Percentiles rank a stretch among this genome's conserved stretches.
These are phyloP conservation scores for Enteromius fasciolatus DNA, from an alignment of 2,797 vertebrate species.

Conservation along the genomic window DNA sequence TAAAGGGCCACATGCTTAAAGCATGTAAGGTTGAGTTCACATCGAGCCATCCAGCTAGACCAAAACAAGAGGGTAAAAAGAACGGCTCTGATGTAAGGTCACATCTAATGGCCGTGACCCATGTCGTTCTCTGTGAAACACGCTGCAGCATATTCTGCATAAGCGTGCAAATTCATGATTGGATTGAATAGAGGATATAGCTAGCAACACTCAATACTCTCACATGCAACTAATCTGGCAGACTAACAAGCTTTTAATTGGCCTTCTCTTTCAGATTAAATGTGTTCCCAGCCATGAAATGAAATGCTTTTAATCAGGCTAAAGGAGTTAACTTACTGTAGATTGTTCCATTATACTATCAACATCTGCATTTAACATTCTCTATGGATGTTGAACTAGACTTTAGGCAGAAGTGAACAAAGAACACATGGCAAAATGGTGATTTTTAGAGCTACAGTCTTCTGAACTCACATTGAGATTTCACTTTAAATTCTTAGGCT, in stretches of 20 bases:
- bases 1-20: constrained; percentile 41
- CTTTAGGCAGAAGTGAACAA: background rate
- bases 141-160: background rate
- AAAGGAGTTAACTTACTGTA: constrained; percentile 43
- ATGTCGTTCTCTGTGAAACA: constrained; percentile 2
- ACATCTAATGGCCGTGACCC: constrained; percentile 1
- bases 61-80: constrained; percentile 15
- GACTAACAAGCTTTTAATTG: constrained; percentile 54
- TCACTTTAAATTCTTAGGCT: background rate
- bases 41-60: constrained; percentile 25
- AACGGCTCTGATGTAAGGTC: constrained; percentile 27
- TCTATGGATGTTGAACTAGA: background rate
- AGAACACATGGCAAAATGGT: background rate
- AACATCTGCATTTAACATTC: constrained; percentile 40
- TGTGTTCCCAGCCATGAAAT: constrained; percentile 56
- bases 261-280: constrained; percentile 52
- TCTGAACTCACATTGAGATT: background rate
- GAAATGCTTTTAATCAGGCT: constrained; percentile 55
- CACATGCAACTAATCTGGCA: constrained; percentile 39
- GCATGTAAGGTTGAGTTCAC: constrained; percentile 34
- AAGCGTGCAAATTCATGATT: constrained; percentile 41
- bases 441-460: background rate
- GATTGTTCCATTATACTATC: constrained; percentile 46
- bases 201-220: constrained; percentile 29
- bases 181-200: constrained; percentile 34